phyloP scores from a whole-genome alignment of 2,888 invertebrate species.

The Brachynemurus nebulosus region DNA sequence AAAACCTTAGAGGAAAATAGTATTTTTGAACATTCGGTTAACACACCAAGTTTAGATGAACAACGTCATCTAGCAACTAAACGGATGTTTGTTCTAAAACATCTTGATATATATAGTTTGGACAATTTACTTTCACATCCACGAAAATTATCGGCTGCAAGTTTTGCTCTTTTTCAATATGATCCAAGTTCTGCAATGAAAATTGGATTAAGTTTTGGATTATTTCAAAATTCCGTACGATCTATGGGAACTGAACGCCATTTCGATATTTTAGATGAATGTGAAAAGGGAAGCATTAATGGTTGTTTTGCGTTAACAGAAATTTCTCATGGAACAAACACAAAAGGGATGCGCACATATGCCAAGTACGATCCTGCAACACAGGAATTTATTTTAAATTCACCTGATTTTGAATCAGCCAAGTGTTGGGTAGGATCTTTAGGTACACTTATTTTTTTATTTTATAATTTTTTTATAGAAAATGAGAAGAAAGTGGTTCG shows the following conservation, averaged over 20 bases:
- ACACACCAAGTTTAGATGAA: conserved; percentile 39
- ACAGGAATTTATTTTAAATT: conserved; percentile 56
- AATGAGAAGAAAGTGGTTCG: too few relatives aligned
- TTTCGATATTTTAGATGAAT: conserved; percentile 36
- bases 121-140: conserved; percentile 37
- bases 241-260: conserved; percentile 52
- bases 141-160: conserved; percentile 33
- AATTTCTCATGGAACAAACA: conserved; percentile 82
- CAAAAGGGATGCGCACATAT: conserved; percentile 71
- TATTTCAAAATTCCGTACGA: conserved; percentile 50
- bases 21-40: conserved; percentile 36
- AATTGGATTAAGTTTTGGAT: conserved; percentile 45
- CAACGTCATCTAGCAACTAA: conserved; percentile 39
- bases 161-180: conserved; percentile 40
- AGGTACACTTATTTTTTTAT: too few relatives aligned
- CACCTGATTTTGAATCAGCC: conserved; percentile 64
- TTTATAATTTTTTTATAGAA: too few relatives aligned
- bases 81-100: conserved; percentile 45
- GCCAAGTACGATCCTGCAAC: conserved; percentile 65
- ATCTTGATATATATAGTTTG: conserved; percentile 43
- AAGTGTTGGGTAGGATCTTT: conserved; percentile 77
- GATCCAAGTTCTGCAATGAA: conserved; percentile 51
- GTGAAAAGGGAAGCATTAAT: conserved; percentile 30
- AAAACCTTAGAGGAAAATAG: conserved; percentile 42
- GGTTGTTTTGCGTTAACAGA: conserved; percentile 82